phyloP scores from a whole-genome alignment of 2,113 vertebrate species.

The Microtus pennsylvanicus region DNA sequence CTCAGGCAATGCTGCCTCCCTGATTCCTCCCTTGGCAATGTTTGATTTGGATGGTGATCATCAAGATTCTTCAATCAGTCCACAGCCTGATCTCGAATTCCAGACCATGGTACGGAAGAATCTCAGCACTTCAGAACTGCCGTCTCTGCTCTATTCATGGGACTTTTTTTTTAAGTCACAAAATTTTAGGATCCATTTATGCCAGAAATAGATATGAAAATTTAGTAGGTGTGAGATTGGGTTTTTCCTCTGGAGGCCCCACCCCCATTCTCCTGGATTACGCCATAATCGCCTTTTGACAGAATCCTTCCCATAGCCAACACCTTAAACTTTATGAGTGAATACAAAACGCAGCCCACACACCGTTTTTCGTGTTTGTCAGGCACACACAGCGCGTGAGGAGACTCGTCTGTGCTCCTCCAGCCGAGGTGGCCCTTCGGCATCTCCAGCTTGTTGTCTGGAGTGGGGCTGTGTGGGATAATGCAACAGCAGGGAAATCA shows the following conservation, averaged over 20 bases:
- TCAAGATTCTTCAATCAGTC: accelerated
- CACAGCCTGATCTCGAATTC: neutral
- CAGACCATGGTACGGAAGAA: neutral
- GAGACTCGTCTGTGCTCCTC: neutral
- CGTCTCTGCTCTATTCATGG: neutral
- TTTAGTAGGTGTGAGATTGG: conserved; percentile 76
- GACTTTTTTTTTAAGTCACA: conserved; percentile 64
- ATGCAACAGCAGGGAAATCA: conserved; percentile 25
- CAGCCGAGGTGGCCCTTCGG: neutral
- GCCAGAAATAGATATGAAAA: conserved; percentile 71
- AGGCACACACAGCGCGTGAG: neutral
- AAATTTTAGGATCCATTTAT: conserved; percentile 71
- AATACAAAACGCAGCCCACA: conserved; percentile 52
- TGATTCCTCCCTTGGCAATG: neutral
- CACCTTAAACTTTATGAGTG: conserved; percentile 65
- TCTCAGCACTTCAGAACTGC: neutral
- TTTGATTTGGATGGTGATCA: neutral
- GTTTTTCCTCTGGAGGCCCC: conserved; percentile 45
- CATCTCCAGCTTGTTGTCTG: neutral
- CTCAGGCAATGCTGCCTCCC: neutral
- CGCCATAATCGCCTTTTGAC: conserved; percentile 6
- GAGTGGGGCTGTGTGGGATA: neutral
- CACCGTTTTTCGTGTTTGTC: conserved; percentile 52
- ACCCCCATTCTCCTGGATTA: conserved; percentile 35
- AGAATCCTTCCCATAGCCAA: conserved; percentile 18